A percentile compares a stretch with the other conserved stretches of the same genome.
Evolutionary conservation across 2,113 vertebrate species (phyloP).

Genomic region (Myotis yumanensis): DNA sequence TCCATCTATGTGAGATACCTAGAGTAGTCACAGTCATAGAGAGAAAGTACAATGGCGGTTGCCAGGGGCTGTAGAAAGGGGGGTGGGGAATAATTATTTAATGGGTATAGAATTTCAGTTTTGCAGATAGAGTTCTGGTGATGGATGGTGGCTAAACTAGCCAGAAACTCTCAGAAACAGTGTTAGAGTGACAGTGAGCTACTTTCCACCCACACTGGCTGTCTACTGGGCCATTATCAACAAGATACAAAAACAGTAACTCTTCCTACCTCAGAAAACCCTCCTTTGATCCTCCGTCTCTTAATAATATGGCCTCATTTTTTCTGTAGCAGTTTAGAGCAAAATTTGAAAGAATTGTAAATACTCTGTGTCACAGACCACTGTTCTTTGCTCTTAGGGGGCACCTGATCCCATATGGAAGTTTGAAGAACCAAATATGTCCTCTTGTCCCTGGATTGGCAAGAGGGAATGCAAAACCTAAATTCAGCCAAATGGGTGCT

Average conservation of each 20-base stretch:
- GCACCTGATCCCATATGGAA: neutral
- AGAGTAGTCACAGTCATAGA: neutral
- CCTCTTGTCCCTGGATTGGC: neutral
- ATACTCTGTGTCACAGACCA: neutral
- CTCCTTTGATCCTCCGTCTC: neutral
- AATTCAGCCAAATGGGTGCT: neutral
- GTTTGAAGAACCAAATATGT: neutral
- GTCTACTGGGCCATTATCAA: neutral
- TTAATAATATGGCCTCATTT: neutral
- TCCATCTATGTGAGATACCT: neutral
- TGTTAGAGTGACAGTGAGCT: neutral
- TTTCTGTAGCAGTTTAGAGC: neutral
- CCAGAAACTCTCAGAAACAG: neutral
- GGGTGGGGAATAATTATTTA: neutral
- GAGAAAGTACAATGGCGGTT: neutral
- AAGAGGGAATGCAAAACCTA: neutral
- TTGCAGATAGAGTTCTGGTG: neutral
- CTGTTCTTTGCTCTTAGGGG: neutral
- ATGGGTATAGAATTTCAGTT: neutral
- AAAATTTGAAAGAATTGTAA: constrained; percentile 27
- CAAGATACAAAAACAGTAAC: neutral
- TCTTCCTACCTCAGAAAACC: neutral
- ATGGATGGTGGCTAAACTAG: neutral
- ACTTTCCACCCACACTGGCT: neutral
- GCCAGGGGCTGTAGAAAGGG: neutral